A percentile compares a stretch with the other conserved stretches of the same genome.
Evolutionary conservation across 92 coral and sea anemone genomes (phyloP).

Genomic region (Heliopora coerulea): DNA sequence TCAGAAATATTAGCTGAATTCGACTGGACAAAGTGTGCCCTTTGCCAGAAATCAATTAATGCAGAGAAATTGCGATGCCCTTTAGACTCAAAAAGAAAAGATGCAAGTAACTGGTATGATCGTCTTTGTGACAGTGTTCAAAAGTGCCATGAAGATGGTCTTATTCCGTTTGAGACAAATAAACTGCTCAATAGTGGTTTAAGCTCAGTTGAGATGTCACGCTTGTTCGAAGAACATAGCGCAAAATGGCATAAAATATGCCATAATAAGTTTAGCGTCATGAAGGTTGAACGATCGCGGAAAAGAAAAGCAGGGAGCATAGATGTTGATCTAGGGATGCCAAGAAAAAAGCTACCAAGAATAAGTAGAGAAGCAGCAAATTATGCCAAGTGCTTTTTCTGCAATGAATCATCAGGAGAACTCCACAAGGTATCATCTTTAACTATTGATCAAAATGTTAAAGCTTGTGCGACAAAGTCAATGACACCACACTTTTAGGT

Average conservation of each 20-base stretch:
- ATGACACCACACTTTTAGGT: constrained; percentile 9
- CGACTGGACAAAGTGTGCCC: too few species aligned
- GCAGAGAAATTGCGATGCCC: too few species aligned
- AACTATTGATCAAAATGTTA: constrained; percentile 32
- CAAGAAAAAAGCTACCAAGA: constrained; percentile 26
- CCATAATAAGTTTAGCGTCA: constrained; percentile 30
- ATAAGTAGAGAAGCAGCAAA: constrained; percentile 23
- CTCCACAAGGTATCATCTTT: constrained; percentile 43
- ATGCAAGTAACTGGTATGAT: too few species aligned
- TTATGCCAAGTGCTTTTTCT: constrained; percentile 42
- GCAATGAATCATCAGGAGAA: constrained; percentile 28
- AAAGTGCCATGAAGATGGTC: too few species aligned
- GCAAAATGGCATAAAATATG: constrained; percentile 45
- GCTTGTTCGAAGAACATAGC: too few species aligned
- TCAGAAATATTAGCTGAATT: too few species aligned
- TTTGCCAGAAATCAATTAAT: too few species aligned
- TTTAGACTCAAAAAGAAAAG: too few species aligned
- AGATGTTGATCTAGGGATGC: constrained; percentile 21
- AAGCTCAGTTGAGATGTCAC: too few species aligned
- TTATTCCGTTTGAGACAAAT: too few species aligned
- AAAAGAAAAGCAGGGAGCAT: constrained; percentile 35
- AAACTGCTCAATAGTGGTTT: too few species aligned
- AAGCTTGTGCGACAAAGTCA: constrained; percentile 20
- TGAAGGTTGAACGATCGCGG: constrained; percentile 36
- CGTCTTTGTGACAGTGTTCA: too few species aligned